A percentile compares a stretch with the other conserved stretches of the same genome.
Evolutionary conservation across 2,888 invertebrate species (phyloP).

Genomic region (Heteromurus nitidus): DNA sequence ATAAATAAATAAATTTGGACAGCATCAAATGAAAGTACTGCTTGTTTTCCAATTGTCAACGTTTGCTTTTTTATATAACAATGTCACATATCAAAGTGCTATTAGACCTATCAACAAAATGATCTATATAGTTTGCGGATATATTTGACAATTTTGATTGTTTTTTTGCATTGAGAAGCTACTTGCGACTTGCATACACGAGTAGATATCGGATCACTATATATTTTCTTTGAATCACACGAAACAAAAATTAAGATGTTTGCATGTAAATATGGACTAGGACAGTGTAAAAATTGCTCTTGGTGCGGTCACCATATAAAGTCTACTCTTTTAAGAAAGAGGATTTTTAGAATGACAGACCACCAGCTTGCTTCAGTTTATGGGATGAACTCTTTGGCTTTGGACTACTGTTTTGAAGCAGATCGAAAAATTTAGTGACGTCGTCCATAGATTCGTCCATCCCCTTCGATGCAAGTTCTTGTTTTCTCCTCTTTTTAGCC

Average conservation of each 20-base stretch:
- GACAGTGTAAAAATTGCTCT: conserved; percentile 39
- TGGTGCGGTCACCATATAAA: not conserved
- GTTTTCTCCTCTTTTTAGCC: conserved; percentile 68
- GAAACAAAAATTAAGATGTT: conserved; percentile 7
- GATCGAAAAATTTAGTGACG: conserved; percentile 69
- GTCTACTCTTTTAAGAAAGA: not conserved
- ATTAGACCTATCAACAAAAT: too few relatives aligned
- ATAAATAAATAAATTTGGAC: too few relatives aligned
- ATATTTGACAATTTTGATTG: too few relatives aligned
- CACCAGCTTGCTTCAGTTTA: conserved; percentile 15
- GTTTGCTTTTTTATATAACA: too few relatives aligned
- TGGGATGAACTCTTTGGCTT: not conserved
- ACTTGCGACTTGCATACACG: not conserved
- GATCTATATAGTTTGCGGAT: too few relatives aligned
- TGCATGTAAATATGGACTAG: conserved; percentile 63
- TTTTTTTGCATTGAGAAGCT: too few relatives aligned
- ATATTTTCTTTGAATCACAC: conserved; percentile 20
- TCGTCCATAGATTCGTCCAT: conserved; percentile 68
- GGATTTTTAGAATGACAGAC: conserved; percentile 13
- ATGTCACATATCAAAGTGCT: too few relatives aligned
- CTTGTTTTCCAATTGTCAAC: too few relatives aligned
- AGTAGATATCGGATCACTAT: not conserved
- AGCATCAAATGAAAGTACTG: too few relatives aligned
- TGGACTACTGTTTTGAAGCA: conserved; percentile 7
- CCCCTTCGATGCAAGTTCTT: conserved; percentile 67